Base-by-base conservation (phyloP, 1,140 invertebrate species). In the Rhysida immarginata region DNA sequence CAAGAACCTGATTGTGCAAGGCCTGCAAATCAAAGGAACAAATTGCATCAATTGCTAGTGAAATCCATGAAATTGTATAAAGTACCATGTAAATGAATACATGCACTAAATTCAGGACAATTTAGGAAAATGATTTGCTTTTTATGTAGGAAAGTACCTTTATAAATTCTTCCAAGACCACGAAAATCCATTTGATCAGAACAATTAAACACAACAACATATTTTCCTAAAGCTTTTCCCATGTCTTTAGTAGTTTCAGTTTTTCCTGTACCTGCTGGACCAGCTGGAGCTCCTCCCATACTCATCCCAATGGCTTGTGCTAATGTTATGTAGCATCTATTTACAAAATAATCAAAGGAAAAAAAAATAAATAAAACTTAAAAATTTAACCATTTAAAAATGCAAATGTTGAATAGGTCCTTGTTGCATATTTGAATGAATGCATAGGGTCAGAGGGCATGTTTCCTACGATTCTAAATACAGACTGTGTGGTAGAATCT, bases 111-210 rank as follows among this genome's bases (percentile, higher is more conserved):
- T n/a, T n/a, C n/a, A n/a, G n/a, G n/a, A n/a, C n/a, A n/a, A n/a
- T n/a, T n/a, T n/a, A n/a, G n/a, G n/a, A n/a, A n/a, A n/a, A 35
- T 35, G 29, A 35, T 35, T 5, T 35, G 5, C 16, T 35, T 35
- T 16, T 35, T 35, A 35, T 46, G 8, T 20, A 46, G 20, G 44
- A 20, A 46, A 46, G 21, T 60, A 78, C 79, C 82, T 77, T 87
- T 94, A 69, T 85, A 93, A 62, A 93, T 94, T 56, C 90, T 78
- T 0, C 89, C 90, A 0, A 95, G 73, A 20, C 81, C 88, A 75
- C 89, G 78, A 69, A 94, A 96, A 72, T 97, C 93, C 93, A 97
- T 96, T 76, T 96, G 92, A 76, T 97, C 94, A 2, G 92, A 96
- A 66, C 94, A 97, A 73, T 97, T 97, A 71, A 96, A 96, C 0